A percentile compares a stretch with the other conserved stretches of the same genome.
Evolutionary conservation across 2,888 invertebrate species (phyloP).

Genomic region (Acanthosoma haemorrhoidale): DNA sequence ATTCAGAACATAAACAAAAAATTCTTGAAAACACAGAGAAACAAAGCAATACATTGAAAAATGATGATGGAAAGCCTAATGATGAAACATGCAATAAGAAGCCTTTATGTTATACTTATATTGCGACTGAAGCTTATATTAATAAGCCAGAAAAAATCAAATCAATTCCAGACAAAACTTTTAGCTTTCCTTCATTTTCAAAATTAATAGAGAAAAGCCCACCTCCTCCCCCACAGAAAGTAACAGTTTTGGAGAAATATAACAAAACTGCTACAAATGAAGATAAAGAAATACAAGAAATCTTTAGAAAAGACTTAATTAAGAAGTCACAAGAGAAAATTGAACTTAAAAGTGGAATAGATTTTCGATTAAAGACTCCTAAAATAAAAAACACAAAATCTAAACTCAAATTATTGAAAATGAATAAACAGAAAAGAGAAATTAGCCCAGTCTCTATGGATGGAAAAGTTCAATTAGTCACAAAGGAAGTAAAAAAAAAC

Average conservation of each 20-base stretch:
- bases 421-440: not conserved
- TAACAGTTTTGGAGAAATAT: not conserved
- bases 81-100: not conserved
- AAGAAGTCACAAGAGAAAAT: not conserved
- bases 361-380: not conserved
- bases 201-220: not conserved
- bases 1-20: not conserved
- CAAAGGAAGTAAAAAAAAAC: not conserved
- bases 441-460: not conserved
- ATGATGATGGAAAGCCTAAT: not conserved
- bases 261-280: not conserved
- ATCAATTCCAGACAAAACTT: not conserved
- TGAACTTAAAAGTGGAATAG: not conserved
- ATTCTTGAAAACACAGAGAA: not conserved
- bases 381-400: not conserved
- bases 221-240: not conserved
- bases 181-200: not conserved
- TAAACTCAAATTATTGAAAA: not conserved
- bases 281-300: slow-evolving; percentile 6
- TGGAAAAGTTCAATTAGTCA: not conserved
- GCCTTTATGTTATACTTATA: not conserved
- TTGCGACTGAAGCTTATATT: not conserved
- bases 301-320: not conserved
- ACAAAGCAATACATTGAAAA: not conserved
- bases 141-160: not conserved